Conservation (phyloP, 1,140 invertebrate genomes). For the Centruroides sculpturatus region DNA sequence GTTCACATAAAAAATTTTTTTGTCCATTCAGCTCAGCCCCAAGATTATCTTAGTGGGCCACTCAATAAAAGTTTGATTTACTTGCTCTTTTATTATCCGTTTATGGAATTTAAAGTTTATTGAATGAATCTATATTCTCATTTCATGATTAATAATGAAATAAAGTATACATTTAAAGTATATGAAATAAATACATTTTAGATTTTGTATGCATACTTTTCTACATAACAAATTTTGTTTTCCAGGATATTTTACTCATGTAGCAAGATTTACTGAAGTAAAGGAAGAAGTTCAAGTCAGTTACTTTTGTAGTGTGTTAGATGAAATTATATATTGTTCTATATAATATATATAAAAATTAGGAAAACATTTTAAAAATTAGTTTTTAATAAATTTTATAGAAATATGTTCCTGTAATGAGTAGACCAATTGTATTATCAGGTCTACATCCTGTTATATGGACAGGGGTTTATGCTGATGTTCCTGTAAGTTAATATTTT, state of each 20-base stretch:
- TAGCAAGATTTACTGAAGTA: constrained; percentile 77
- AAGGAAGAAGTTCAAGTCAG: constrained; percentile 67
- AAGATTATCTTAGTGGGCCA: too few species aligned
- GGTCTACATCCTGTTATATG: constrained; percentile 61
- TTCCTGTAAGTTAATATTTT: constrained; percentile 46
- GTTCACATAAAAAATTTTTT: too few species aligned
- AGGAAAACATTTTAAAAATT: neutral
- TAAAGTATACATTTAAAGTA: too few species aligned
- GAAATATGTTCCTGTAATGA: constrained; percentile 81
- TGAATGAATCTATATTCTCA: too few species aligned
- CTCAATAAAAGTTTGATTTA: too few species aligned
- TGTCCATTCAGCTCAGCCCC: too few species aligned
- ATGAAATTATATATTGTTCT: too few species aligned
- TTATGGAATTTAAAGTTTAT: too few species aligned
- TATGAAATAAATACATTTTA: too few species aligned
- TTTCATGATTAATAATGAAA: too few species aligned
- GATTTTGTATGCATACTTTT: constrained; percentile 3
- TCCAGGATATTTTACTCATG: constrained; percentile 78
- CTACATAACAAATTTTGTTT: neutral
- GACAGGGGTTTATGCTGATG: constrained; percentile 84
- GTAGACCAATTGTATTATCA: constrained; percentile 61
- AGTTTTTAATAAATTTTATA: constrained; percentile 5
- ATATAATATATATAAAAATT: too few species aligned
- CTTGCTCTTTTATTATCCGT: too few species aligned
- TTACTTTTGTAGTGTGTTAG: neutral